Base-by-base conservation (phyloP, 2,113 vertebrate species). In the Mus pahari region DNA sequence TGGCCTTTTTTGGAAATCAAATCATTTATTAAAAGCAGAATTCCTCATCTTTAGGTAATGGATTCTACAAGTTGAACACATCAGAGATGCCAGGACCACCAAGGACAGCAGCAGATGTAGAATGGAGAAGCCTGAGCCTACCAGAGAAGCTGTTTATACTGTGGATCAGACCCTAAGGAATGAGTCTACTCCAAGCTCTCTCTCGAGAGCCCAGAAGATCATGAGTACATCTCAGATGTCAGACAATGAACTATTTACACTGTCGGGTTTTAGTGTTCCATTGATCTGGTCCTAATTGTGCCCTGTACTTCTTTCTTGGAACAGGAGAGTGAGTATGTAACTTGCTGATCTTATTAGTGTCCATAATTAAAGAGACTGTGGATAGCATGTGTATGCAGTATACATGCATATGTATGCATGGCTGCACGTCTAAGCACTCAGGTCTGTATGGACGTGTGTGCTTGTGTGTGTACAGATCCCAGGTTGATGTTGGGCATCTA, bases 11-110 rank as follows among this genome's bases (percentile, higher is more conserved):
- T 14, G 19, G 20, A 86, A 96, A 92, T 19, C 36, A 75, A 95
- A 75, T 91, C 48, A 89, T 45, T 92, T 50, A 88, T 31, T 78
- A 96, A 90, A 77, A 77, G 33, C 26, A 86, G 3, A 50, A 28
- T 71, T 95, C 89, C 73, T 81, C 70, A 84, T 78, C 58, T 0
- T 86, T 45, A 84, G 39, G 39, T 33, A 10, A 24, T 53, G 45
- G 3, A 7, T 16, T 89, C 42, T 53, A 2, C 2, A 94, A 90
- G 94, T 66, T 94, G 74, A 75, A 26, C 36, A 81, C 33, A 81
- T 24, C 36, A 28, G 75, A n/a, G 53, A 81, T n/a, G 78, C 20
- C 20, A 81, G 36, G 33, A 22, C 17, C 19, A 55, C 31, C 33
- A 13, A 22, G 19, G 33, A n/a, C 78, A 79, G 77, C 77, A 53